phyloP scores from a whole-genome alignment of 2,113 vertebrate genomes.

The Microcebus griseorufus region DNA sequence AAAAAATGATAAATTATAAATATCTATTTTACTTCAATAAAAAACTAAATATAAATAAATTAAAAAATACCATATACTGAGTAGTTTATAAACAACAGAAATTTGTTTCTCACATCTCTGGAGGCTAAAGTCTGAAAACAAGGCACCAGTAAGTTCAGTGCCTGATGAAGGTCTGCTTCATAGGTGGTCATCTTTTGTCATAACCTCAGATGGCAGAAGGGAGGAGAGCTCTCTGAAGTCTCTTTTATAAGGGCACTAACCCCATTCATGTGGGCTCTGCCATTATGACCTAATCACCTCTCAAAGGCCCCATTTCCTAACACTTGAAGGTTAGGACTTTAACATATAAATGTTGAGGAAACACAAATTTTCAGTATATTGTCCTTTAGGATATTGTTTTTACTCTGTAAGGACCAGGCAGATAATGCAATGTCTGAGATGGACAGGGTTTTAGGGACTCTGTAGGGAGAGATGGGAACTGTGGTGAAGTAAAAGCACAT shows the following conservation, averaged over 20 bases:
- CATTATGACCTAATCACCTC: background rate
- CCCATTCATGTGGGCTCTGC: background rate
- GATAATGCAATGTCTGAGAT: background rate
- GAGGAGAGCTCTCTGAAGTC: background rate
- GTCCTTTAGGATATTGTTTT: background rate
- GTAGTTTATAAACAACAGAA: background rate
- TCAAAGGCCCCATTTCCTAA: too few relatives aligned
- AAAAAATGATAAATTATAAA: too few relatives aligned
- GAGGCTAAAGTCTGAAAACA: background rate
- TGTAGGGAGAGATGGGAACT: background rate
- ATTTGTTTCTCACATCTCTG: background rate
- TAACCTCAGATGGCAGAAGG: background rate
- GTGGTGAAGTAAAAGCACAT: background rate
- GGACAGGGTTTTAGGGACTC: background rate
- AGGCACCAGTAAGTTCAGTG: background rate
- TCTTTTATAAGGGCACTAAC: background rate
- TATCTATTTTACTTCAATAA: too few relatives aligned
- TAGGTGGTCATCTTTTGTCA: background rate
- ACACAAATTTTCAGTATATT: background rate
- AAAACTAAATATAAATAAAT: too few relatives aligned
- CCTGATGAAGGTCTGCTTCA: background rate
- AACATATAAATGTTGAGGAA: background rate
- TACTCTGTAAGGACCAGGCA: background rate
- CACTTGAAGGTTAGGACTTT: background rate
- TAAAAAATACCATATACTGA: background rate